Evolutionary conservation across 2,113 vertebrate species (phyloP).

Genomic region (Semnopithecus entellus): DNA sequence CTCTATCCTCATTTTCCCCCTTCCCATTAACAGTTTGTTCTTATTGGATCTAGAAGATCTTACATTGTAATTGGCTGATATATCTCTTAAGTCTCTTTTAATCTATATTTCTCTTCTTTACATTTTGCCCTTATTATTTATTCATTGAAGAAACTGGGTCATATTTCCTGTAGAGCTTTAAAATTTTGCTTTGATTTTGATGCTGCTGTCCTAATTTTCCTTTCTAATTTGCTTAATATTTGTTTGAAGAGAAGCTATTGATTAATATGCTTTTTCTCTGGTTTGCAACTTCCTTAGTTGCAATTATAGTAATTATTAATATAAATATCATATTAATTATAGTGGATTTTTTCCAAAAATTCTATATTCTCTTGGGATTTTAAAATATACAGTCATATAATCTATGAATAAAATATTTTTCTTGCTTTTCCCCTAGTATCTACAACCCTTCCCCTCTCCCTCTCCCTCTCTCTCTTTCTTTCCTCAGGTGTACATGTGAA

Average conservation of each 20-base stretch:
- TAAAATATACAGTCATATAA: background rate
- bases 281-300: background rate
- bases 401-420: background rate
- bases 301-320: no score
- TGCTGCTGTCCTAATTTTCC: background rate
- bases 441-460: background rate
- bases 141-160: background rate
- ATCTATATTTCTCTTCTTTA: background rate
- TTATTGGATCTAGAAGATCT: background rate
- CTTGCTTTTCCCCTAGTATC: background rate
- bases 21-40: background rate
- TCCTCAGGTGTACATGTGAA: no score
- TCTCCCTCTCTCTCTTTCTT: no score
- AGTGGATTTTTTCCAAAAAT: slow-evolving; percentile 13
- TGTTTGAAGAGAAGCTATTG: background rate
- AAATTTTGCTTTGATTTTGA: background rate
- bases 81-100: background rate
- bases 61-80: background rate
- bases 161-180: background rate
- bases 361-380: background rate
- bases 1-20: background rate
- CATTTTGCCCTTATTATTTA: background rate
- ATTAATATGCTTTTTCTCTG: background rate
- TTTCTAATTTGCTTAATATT: slow-evolving; percentile 4
- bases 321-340: background rate